Percentiles rank a stretch among this genome's conserved stretches.
These are phyloP conservation scores for Dryobota labecula DNA, from an alignment of 2,888 invertebrate species.

Conservation along the genomic window DNA sequence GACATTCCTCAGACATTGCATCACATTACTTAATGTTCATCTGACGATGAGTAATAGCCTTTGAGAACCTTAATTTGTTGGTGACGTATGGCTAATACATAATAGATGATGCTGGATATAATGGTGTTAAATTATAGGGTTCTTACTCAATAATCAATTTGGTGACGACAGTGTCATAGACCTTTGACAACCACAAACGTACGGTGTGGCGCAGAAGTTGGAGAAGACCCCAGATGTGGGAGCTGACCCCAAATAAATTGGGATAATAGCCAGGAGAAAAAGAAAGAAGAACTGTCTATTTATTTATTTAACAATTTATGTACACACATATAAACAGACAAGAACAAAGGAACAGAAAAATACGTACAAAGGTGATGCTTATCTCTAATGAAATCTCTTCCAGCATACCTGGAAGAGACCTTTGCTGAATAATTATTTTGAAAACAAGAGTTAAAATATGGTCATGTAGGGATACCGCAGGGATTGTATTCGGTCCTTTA, in stretches of 20 bases:
- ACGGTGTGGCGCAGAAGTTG: too few species aligned
- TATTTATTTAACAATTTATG: too few species aligned
- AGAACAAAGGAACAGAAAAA: too few species aligned
- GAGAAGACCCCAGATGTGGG: too few species aligned
- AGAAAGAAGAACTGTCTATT: too few species aligned
- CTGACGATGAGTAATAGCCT: constrained; percentile 43
- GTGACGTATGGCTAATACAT: constrained; percentile 58
- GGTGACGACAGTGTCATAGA: constrained; percentile 24
- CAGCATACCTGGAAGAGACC: too few species aligned
- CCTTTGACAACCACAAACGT: too few species aligned
- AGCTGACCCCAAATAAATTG: too few species aligned
- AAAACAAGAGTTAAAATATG: not conserved
- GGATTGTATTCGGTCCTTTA: not conserved
- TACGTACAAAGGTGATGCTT: too few species aligned
- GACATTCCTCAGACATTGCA: constrained; percentile 61
- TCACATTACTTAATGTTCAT: constrained; percentile 58
- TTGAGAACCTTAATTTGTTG: constrained; percentile 54
- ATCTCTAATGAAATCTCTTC: too few species aligned
- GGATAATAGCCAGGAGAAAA: too few species aligned
- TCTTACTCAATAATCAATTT: constrained; percentile 29
- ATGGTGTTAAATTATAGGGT: constrained; percentile 39
- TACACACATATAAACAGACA: too few species aligned
- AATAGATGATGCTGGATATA: constrained; percentile 31
- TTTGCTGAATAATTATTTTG: constrained; percentile 2
- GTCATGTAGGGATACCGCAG: not conserved